Evolutionary conservation across 2,113 vertebrate species (phyloP).

Genomic region (Ictidomys tridecemlineatus): DNA sequence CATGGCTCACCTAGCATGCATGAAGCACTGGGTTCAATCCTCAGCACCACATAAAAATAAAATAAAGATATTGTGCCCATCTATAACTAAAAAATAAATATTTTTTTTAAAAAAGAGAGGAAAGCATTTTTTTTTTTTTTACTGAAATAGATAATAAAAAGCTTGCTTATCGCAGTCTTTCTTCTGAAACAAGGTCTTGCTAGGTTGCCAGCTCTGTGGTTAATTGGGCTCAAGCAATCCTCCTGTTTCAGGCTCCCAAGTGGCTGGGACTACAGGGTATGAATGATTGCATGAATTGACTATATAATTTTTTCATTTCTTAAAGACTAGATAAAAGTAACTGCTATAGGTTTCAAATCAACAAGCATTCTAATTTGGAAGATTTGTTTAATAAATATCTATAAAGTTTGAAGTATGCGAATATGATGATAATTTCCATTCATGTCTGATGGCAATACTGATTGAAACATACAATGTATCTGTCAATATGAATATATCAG

Average conservation of each 20-base stretch:
- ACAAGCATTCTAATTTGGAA: background rate
- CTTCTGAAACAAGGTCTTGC: background rate
- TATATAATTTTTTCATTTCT: constrained; percentile 41
- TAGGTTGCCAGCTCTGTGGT: too few species aligned
- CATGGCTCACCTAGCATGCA: too few species aligned
- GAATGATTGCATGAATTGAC: background rate
- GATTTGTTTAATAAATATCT: constrained; percentile 27
- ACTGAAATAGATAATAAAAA: constrained; percentile 33
- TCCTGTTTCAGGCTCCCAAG: too few species aligned
- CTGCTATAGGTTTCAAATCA: background rate
- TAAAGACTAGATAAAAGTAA: constrained; percentile 32
- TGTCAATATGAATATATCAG: background rate
- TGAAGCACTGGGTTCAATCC: too few species aligned
- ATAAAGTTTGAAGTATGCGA: background rate
- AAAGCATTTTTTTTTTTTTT: background rate
- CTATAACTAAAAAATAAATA: too few species aligned
- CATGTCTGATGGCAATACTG: background rate
- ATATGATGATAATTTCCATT: background rate
- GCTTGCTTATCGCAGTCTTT: background rate
- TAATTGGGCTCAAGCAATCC: background rate
- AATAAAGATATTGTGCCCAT: too few species aligned
- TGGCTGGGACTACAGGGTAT: background rate
- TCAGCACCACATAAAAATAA: too few species aligned
- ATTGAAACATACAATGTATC: background rate
- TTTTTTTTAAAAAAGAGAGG: background rate